Percentiles rank a stretch among this genome's conserved stretches.
These are phyloP conservation scores for Rhincodon typus DNA, from an alignment of 2,797 vertebrate species.

Conservation along the genomic window DNA sequence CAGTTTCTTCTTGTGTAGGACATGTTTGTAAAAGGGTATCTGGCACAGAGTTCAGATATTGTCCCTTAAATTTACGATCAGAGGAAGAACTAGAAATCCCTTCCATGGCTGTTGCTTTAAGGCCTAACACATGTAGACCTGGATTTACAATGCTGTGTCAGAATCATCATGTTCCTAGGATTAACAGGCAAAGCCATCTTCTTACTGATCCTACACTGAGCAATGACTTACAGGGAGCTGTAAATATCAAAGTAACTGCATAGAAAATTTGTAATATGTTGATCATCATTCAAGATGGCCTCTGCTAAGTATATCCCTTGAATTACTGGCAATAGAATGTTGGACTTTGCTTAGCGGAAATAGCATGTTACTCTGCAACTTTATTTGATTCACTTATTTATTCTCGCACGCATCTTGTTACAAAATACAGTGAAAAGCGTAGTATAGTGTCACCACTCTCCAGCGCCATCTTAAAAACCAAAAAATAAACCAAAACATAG, in stretches of 20 bases:
- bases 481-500: no score
- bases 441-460: no score
- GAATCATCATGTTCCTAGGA: slow-evolving; percentile 47
- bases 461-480: no score
- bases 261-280: slow-evolving; percentile 48
- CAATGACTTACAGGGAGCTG: slow-evolving; percentile 43
- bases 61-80: not conserved
- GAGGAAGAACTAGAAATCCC: not conserved
- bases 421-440: no score
- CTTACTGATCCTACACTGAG: slow-evolving; percentile 43
- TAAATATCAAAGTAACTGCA: slow-evolving; percentile 49
- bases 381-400: not conserved
- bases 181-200: slow-evolving; percentile 49
- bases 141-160: slow-evolving; percentile 37
- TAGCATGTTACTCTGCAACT: not conserved
- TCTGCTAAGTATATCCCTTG: slow-evolving; percentile 42
- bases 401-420: no score
- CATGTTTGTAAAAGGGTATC: not conserved
- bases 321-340: slow-evolving; percentile 11
- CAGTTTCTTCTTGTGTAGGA: not conserved
- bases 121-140: not conserved
- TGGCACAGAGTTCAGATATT: not conserved
- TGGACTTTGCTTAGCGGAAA: slow-evolving; percentile 30
- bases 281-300: slow-evolving; percentile 46
- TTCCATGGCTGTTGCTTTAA: not conserved